These are phyloP conservation scores for Channa striata DNA, from an alignment of 2,797 vertebrate genomes.

Conservation along the genomic window DNA sequence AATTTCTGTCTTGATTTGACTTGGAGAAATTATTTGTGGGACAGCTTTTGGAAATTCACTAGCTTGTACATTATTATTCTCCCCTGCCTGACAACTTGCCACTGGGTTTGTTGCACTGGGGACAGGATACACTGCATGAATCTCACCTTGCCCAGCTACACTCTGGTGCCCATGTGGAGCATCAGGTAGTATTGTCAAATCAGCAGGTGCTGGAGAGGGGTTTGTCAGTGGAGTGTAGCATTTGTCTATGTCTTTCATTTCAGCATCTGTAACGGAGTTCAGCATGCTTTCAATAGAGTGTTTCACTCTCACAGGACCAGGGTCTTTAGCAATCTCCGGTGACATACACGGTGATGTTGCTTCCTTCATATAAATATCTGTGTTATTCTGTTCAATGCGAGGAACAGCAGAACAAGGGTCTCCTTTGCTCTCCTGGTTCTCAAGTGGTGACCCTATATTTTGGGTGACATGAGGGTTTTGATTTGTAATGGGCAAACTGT, in stretches of 20 bases:
- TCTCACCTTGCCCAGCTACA: slow-evolving; percentile 39
- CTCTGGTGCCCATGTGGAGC: slow-evolving; percentile 24
- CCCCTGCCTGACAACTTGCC: slow-evolving; percentile 48
- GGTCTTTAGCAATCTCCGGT: slow-evolving; percentile 59
- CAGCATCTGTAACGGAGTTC: slow-evolving; percentile 59
- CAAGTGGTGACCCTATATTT: slow-evolving; percentile 43
- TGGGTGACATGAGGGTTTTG: slow-evolving; percentile 70
- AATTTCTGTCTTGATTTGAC: slow-evolving; percentile 78
- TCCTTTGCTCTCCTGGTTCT: slow-evolving; percentile 41
- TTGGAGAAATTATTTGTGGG: slow-evolving; percentile 70
- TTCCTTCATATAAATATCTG: slow-evolving; percentile 58
- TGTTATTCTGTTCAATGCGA: slow-evolving; percentile 54
- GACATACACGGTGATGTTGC: slow-evolving; percentile 60
- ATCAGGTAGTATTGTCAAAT: slow-evolving; percentile 45
- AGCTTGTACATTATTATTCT: slow-evolving; percentile 38
- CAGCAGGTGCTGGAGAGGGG: slow-evolving; percentile 54
- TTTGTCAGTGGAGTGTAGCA: slow-evolving; percentile 77
- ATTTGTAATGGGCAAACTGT: slow-evolving; percentile 58
- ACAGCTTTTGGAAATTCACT: slow-evolving; percentile 56
- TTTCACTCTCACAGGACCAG: slow-evolving; percentile 72
- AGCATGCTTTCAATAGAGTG: slow-evolving; percentile 81
- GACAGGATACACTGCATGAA: slow-evolving; percentile 46
- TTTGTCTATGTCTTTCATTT: slow-evolving; percentile 69
- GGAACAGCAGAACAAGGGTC: slow-evolving; percentile 32
- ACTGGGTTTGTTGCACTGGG: slow-evolving; percentile 44